Percentiles rank a stretch among this genome's conserved stretches.
phyloP scores from a whole-genome alignment of 1,140 invertebrate genomes.

The Cyclina sinensis region DNA sequence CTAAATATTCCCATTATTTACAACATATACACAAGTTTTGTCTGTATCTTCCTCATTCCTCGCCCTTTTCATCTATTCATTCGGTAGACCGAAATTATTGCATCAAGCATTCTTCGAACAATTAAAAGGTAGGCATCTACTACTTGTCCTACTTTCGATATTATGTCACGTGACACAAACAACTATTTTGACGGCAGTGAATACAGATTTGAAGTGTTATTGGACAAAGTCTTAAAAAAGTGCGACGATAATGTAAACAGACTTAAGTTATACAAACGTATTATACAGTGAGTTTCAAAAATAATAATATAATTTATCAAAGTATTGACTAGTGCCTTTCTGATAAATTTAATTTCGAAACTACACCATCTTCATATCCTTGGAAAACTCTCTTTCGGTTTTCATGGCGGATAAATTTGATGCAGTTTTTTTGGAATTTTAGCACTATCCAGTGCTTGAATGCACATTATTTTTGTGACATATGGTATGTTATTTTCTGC shows the following conservation, averaged over 20 bases:
- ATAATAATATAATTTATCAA: background rate
- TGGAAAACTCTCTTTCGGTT: slow-evolving; percentile 51
- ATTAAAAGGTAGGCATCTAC: too few species aligned
- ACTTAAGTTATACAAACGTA: background rate
- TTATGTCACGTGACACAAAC: slow-evolving; percentile 9
- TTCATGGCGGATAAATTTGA: slow-evolving; percentile 41
- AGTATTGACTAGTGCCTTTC: background rate
- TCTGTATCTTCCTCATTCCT: too few species aligned
- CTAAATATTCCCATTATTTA: too few species aligned
- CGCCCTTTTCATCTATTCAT: too few species aligned
- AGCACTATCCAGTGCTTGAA: background rate
- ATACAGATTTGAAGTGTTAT: background rate
- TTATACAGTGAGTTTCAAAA: background rate
- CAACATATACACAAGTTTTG: too few species aligned
- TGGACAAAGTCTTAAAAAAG: background rate
- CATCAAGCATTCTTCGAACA: too few species aligned
- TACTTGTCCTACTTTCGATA: background rate
- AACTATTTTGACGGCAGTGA: background rate
- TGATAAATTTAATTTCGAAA: slow-evolving; percentile 64
- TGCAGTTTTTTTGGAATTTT: background rate
- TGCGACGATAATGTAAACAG: background rate
- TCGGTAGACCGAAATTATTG: too few species aligned
- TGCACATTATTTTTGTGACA: background rate
- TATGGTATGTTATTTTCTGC: background rate
- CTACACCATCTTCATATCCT: slow-evolving; percentile 42